Evolutionary conservation across 2,797 vertebrate genomes (phyloP).

Genomic region (Monodelphis domestica): DNA sequence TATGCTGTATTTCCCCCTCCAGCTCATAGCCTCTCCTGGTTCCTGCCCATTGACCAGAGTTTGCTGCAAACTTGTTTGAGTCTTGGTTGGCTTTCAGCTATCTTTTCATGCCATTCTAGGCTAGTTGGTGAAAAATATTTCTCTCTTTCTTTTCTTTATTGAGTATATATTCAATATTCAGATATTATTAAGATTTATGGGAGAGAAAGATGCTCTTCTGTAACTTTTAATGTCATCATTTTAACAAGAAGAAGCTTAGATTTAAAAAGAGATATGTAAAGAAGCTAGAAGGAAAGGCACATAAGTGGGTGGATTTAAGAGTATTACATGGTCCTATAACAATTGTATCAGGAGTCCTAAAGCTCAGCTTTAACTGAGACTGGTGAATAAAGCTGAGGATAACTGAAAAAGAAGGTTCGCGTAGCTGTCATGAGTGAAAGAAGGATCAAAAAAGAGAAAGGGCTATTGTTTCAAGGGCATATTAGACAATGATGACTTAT

Average conservation of each 20-base stretch:
- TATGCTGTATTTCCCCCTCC: background rate
- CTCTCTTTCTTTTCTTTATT: background rate
- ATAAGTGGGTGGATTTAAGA: background rate
- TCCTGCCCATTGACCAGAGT: background rate
- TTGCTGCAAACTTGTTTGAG: background rate
- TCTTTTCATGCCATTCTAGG: background rate
- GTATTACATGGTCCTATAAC: too few species aligned
- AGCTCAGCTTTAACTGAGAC: background rate
- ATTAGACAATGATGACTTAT: too few species aligned
- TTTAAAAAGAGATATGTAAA: background rate
- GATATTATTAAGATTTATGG: background rate
- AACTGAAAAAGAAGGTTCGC: too few species aligned
- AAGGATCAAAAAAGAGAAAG: too few species aligned
- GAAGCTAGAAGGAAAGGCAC: background rate
- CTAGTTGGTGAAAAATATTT: background rate
- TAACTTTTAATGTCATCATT: background rate
- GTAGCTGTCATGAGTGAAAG: too few species aligned
- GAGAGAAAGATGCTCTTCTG: background rate
- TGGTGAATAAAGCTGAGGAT: background rate
- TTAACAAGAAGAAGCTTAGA: background rate
- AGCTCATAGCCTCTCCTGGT: background rate
- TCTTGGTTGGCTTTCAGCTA: background rate
- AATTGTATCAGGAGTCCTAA: background rate
- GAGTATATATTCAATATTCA: background rate
- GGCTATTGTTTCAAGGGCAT: too few species aligned